These are phyloP conservation scores for Thinocorus orbignyianus DNA, from an alignment of 2,113 vertebrate genomes.

Conservation along the genomic window DNA sequence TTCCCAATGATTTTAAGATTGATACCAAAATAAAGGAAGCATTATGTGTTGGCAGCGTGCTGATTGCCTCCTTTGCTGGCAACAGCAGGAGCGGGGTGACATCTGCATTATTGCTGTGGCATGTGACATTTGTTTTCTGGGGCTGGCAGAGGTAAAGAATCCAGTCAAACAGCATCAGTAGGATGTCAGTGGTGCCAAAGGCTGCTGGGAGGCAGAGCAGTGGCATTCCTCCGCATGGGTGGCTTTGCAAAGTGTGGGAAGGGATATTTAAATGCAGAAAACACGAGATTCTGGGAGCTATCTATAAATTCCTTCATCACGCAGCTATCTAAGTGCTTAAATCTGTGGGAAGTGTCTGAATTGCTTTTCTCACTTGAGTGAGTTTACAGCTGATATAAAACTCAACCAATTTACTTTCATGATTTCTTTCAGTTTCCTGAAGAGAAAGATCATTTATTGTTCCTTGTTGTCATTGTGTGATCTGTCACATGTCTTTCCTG, in stretches of 20 bases:
- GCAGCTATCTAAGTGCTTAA: neutral
- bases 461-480: neutral
- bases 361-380: neutral
- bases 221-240: neutral
- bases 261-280: neutral
- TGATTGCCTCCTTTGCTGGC: neutral
- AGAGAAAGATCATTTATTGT: neutral
- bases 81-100: neutral
- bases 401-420: neutral
- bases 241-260: neutral
- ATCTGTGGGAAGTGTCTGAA: conserved; percentile 26
- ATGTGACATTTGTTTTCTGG: neutral
- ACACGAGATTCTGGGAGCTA: neutral
- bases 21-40: neutral
- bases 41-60: neutral
- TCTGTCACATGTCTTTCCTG: neutral
- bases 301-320: conserved; percentile 23
- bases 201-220: neutral
- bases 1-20: neutral
- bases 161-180: neutral
- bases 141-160: neutral
- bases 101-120: neutral
- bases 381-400: neutral
- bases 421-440: neutral
- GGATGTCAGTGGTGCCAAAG: neutral